A percentile compares a stretch with the other conserved stretches of the same genome.
phyloP scores from a whole-genome alignment of 2,113 vertebrate species.

The Ailuropoda melanoleuca region DNA sequence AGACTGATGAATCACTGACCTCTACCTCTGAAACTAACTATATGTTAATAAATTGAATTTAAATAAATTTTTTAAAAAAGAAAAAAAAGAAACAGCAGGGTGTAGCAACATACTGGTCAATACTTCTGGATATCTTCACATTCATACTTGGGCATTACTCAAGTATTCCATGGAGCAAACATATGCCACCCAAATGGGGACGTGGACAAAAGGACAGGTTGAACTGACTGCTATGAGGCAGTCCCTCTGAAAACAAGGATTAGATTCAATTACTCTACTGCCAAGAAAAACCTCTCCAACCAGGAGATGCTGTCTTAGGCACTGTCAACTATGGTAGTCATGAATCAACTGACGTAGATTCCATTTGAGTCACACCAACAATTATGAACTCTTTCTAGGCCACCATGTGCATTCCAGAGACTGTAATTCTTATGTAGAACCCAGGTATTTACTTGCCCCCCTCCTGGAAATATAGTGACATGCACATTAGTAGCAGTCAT shows the following conservation, averaged over 20 bases:
- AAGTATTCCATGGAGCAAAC: neutral
- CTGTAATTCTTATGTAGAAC: neutral
- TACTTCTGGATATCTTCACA: neutral
- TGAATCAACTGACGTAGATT: neutral
- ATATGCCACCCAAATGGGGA: neutral
- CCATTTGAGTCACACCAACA: neutral
- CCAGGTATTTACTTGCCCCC: neutral
- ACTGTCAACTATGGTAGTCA: neutral
- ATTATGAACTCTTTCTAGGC: neutral
- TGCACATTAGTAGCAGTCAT: neutral
- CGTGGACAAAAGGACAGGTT: neutral
- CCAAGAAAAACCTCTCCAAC: neutral
- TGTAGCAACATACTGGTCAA: neutral
- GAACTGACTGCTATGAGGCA: neutral
- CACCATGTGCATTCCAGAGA: neutral
- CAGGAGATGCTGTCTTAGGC: neutral
- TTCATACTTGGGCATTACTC: neutral
- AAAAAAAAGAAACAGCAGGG: neutral
- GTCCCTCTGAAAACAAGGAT: neutral
- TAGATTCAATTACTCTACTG: neutral
- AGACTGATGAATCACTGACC: neutral
- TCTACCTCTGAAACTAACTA: neutral
- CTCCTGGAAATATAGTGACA: neutral
- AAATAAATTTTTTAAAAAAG: neutral
- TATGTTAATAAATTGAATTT: neutral